phyloP scores from a whole-genome alignment of 1,140 invertebrate genomes.

The Mactra quadrangularis region DNA sequence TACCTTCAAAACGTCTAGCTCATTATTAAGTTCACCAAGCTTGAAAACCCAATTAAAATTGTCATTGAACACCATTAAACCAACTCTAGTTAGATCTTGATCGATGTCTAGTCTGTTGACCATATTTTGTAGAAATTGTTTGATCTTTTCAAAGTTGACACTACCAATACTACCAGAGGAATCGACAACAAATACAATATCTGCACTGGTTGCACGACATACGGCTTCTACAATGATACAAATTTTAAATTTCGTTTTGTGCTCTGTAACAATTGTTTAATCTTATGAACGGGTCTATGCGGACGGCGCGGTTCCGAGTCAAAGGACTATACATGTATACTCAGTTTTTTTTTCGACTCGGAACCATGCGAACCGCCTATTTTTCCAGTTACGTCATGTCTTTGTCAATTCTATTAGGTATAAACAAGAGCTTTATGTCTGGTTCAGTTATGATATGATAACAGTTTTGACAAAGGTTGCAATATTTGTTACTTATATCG shows the following conservation, averaged over 20 bases:
- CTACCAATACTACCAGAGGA: conserved; percentile 67
- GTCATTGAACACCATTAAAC: conserved; percentile 42
- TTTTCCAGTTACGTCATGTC: too few relatives aligned
- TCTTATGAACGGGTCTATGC: too few relatives aligned
- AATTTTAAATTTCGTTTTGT: too few relatives aligned
- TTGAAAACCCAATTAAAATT: conserved; percentile 44
- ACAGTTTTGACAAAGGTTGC: too few relatives aligned
- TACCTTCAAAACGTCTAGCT: conserved; percentile 40
- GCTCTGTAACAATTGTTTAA: too few relatives aligned
- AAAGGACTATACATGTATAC: neutral
- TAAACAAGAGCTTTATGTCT: too few relatives aligned
- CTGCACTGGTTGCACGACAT: conserved; percentile 48
- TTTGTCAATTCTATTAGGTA: too few relatives aligned
- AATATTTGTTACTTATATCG: too few relatives aligned
- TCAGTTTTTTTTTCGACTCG: neutral
- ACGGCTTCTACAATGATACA: conserved; percentile 15
- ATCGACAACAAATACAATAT: conserved; percentile 71
- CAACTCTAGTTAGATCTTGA: conserved; percentile 57
- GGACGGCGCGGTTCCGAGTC: too few relatives aligned
- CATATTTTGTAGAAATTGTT: conserved; percentile 57
- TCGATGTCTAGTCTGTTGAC: conserved; percentile 67
- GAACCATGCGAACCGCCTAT: too few relatives aligned
- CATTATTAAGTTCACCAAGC: conserved; percentile 25
- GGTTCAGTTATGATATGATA: too few relatives aligned
- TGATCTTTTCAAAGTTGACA: conserved; percentile 61